Evolutionary conservation across 2,113 vertebrate genomes (phyloP).

Genomic region (Gobiocypris rarus): DNA sequence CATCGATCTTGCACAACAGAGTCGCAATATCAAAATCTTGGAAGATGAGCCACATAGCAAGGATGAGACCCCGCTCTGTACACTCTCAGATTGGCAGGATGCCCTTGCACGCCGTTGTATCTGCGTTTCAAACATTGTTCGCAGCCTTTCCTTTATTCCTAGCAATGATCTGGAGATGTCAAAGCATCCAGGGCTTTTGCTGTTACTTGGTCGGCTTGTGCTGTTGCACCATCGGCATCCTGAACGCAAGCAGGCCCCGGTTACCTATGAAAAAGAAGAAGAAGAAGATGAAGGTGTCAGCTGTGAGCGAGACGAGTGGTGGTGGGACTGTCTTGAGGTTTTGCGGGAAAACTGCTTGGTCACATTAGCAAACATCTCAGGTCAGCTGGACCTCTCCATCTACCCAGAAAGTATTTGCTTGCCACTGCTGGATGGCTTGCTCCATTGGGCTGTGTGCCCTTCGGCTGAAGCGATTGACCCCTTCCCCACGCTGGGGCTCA

Average conservation of each 20-base stretch:
- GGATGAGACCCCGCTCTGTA: constrained; percentile 94
- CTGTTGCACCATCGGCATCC: constrained; percentile 96
- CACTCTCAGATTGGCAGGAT: constrained; percentile 95
- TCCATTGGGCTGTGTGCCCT: constrained; percentile 98
- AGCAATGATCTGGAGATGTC: constrained; percentile 98
- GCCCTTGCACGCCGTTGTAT: constrained; percentile 91
- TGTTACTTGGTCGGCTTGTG: constrained; percentile 92
- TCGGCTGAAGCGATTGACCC: constrained; percentile 97
- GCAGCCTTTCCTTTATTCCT: constrained; percentile 95
- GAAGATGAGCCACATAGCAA: constrained; percentile 98
- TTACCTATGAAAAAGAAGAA: constrained; percentile 97
- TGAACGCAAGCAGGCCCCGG: constrained; percentile 93
- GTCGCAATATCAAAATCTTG: constrained; percentile 88
- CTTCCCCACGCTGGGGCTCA: constrained; percentile 92
- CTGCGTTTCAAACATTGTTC: constrained; percentile 95
- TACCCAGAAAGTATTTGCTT: constrained; percentile 98
- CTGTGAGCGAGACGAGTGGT: constrained; percentile 96
- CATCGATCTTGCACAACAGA: constrained; percentile 82
- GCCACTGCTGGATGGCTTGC: constrained; percentile 95
- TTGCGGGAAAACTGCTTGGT: constrained; percentile 96
- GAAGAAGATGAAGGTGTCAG: constrained; percentile 93
- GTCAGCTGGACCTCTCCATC: constrained; percentile 95
- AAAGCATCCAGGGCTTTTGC: constrained; percentile 93
- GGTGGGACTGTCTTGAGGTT: constrained; percentile 99
- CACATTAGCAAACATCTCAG: constrained; percentile 96